Evolutionary conservation across 1,140 invertebrate species (phyloP), one percentile per base, ranked within the genome.

Genomic region (Lasaia peninsularis): DNA sequence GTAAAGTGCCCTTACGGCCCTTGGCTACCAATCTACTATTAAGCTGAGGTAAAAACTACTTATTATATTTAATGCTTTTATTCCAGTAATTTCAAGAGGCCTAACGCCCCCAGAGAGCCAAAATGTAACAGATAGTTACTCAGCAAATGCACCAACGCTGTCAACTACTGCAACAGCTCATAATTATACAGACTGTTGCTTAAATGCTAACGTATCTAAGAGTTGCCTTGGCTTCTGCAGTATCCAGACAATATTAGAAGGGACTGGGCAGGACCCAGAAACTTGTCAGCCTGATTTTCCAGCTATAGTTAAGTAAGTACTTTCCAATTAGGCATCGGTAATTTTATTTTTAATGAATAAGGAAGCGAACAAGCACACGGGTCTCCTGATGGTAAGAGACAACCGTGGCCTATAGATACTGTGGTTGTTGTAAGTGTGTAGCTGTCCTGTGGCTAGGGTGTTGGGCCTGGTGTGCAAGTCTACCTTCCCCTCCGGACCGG

Each of bases 231-330:
- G 94, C 24, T 96, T 95, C 72, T 96, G 95, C 83, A 95, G 93
- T 65, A 92, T 96, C n/a, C 92, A 95, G 71, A 95, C 93, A 61
- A 95, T 96, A 50, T 75, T 96, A 11, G 94, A 95, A 74, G 94
- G 94, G 9, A 94, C 94, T 0, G 94, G 94, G 7, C 92, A 94
- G 58, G 94, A 95, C 77, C 94, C 95, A 1, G 94, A 95, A 71
- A 90, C 93, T 18, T 96, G 95, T 67, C 94, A 96, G 79, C 80
- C 90, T 24, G 94, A 95, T 71, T 94, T 96, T 67, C 93, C 94
- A 0, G 83, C 91, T 34, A 96, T 96, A 59, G 94, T 96, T 10
- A 92, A 88, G 88, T 89, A 69, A 76, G 80, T 70, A 12, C 44
- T 24, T 10, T 52, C 40, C n/a, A n/a, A n/a, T n/a, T n/a, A n/a